Evolutionary conservation across 2,113 vertebrate genomes (phyloP).

Genomic region (Cricetomys ansorgei): DNA sequence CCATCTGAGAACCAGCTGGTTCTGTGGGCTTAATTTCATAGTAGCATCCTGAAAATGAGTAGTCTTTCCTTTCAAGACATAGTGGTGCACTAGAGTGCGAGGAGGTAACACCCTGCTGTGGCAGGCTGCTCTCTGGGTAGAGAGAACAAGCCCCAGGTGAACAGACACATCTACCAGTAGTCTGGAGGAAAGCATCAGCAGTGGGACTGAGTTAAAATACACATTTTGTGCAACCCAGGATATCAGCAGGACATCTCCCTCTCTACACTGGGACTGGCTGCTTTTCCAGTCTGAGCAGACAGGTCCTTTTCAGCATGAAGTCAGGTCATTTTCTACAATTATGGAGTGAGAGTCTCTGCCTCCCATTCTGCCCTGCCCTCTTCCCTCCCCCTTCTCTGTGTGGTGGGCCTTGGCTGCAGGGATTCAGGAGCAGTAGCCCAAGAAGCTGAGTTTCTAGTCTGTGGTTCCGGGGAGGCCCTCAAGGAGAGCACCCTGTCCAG

Average conservation of each 20-base stretch:
- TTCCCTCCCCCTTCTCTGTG: slow-evolving; percentile 2
- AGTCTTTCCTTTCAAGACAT: not conserved
- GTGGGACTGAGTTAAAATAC: not conserved
- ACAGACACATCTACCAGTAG: not conserved
- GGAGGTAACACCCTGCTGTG: not conserved
- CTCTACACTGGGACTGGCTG: not conserved
- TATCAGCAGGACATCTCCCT: rapidly evolving
- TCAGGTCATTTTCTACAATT: slow-evolving; percentile 61
- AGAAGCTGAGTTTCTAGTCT: slow-evolving; percentile 15
- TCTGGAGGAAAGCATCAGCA: not conserved
- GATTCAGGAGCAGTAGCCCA: not conserved
- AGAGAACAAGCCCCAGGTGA: not conserved
- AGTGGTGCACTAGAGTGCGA: not conserved
- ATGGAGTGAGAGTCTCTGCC: not conserved
- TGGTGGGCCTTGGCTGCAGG: slow-evolving; percentile 53
- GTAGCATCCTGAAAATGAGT: not conserved
- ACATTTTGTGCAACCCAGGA: not conserved
- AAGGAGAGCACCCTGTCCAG: not conserved
- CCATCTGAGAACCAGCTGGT: not conserved
- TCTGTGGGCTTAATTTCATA: not conserved
- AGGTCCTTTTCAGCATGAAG: not conserved
- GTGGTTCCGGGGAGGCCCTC: not conserved
- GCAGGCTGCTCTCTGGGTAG: not conserved
- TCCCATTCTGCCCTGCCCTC: too few species aligned
- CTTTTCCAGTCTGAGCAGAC: not conserved